Evolutionary conservation across 1,140 invertebrate species (phyloP).

Genomic region (Apis mellifera): Amel_HAv3.1 CM009933.2:3906501-3907000

Average conservation of each 20-base stretch:
- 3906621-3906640: no score
- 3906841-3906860: conserved; percentile 92
- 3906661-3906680: conserved; percentile 78
- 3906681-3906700: conserved; percentile 79
- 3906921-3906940: conserved; percentile 60
- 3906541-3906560: neutral
- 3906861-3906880: conserved; percentile 85
- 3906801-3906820: conserved; percentile 67
- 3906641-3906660: conserved; percentile 76
- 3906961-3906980: conserved; percentile 68
- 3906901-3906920: conserved; percentile 61
- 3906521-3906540: conserved; percentile 32
- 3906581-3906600: neutral
- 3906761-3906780: conserved; percentile 76
- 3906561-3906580: no score
- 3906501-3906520: conserved; percentile 8
- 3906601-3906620: neutral
- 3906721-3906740: conserved; percentile 72
- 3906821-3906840: conserved; percentile 83
- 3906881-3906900: conserved; percentile 69
- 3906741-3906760: conserved; percentile 77
- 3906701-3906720: conserved; percentile 76
- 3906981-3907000: conserved; percentile 69
- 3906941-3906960: conserved; percentile 72
- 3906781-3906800: conserved; percentile 75